Base-by-base conservation (phyloP, 2,113 vertebrate genomes). In the Thymallus thymallus region DNA sequence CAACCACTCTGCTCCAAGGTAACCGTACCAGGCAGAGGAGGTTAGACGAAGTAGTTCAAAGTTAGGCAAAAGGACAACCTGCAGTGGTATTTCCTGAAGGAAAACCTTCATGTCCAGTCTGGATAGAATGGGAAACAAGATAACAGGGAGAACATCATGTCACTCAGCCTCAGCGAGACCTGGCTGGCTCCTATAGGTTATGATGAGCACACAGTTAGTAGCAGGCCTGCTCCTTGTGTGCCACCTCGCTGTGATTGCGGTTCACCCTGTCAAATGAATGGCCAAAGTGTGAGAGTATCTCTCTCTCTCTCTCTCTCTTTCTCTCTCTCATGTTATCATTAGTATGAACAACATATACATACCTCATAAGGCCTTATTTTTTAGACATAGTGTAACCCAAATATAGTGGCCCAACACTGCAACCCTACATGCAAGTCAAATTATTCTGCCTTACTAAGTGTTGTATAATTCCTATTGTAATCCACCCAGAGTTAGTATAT, bases 241-340 rank as follows among this genome's bases (percentile, higher is more conserved):
- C 72, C 75, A 79, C 79, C 74, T 80, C 70, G 79, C 82, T 80
- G 20, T 69, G 74, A 75, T 51, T 60, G 22, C 64, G 45, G 26
- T 23, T 84, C 82, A 78, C 72, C 77, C 73, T 73, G 62, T 88
- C 72, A 86, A 81, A 83, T 70, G 81, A 72, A 86, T 75, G 72
- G 82, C 30, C 45, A 46, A 12, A 46, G 45, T 46, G 45, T 46
- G 45, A 46, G 3, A 46, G 64, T 26, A 26, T 26, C 22, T 46
- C n/a, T 58, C 24, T 6, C 61, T 32, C 30, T 32, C 30, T 5
- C 30, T 30, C 4, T 30, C 30, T 30, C 30, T 5, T 0, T 30
- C 30, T 32, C 30, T 0, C 30, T 32, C 30, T 32, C 30, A 30
- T 30, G 26, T 29, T 29, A 29, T 29, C 26, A 60, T 29, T 29